Percentiles rank a stretch among this genome's conserved stretches.
These are phyloP conservation scores for Phaonia tiefii DNA, from an alignment of 2,888 invertebrate genomes.

Conservation along the genomic window DNA sequence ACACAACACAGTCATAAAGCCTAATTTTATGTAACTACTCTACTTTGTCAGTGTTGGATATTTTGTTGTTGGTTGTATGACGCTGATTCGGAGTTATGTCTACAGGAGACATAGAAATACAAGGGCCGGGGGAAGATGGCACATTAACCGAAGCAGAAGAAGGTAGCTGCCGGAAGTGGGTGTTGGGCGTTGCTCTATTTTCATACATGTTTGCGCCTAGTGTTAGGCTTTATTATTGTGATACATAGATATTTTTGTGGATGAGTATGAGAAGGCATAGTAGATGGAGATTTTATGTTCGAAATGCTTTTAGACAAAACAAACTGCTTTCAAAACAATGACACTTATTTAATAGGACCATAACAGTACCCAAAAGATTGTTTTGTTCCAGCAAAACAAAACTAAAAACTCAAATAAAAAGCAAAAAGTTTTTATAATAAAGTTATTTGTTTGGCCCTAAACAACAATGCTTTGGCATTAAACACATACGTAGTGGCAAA, in stretches of 20 bases:
- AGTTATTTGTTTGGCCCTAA: conserved; percentile 63
- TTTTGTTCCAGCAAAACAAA: conserved; percentile 34
- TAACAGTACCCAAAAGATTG: conserved; percentile 20
- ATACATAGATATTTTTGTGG: no score
- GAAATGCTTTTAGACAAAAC: background rate
- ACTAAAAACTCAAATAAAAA: conserved; percentile 59
- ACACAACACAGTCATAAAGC: conserved; percentile 29
- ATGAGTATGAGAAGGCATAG: no score
- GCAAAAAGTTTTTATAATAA: conserved; percentile 55
- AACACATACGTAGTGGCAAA: background rate
- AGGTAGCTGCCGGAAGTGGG: background rate
- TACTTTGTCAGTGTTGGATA: background rate
- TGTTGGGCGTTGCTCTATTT: no score
- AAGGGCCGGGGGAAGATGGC: no score
- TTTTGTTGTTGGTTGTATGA: background rate
- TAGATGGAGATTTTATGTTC: no score
- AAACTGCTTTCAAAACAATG: conserved; percentile 42
- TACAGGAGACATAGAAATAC: no score
- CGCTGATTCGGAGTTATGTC: conserved; percentile 1
- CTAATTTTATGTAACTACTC: conserved; percentile 31
- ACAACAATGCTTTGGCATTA: conserved; percentile 38
- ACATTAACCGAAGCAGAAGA: no score
- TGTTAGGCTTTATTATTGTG: conserved; percentile 6
- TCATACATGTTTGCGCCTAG: background rate
- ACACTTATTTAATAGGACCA: conserved; percentile 60